Evolutionary conservation across 2,888 invertebrate species (phyloP).

Genomic region (Epiblema foenella): DNA sequence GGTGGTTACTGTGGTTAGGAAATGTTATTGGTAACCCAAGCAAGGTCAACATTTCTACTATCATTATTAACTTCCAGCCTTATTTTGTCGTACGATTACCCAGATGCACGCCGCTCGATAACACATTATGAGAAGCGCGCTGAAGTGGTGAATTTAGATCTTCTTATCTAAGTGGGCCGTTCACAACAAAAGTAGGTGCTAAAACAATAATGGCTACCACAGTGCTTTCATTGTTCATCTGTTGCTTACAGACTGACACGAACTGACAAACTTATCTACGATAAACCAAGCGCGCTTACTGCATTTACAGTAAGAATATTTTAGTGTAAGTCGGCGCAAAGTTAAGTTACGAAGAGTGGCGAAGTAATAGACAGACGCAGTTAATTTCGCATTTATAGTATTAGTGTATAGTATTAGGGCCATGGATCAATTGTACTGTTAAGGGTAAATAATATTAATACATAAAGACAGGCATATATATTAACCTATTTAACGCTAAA

Average conservation of each 20-base stretch:
- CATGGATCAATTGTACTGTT: not conserved
- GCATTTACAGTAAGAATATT: not conserved
- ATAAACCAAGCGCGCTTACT: not conserved
- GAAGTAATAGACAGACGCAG: no score
- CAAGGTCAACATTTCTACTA: slow-evolving; percentile 30
- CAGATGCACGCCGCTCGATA: slow-evolving; percentile 42
- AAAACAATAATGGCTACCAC: slow-evolving; percentile 58
- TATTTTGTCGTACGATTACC: slow-evolving; percentile 30
- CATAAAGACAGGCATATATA: not conserved
- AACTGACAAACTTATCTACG: slow-evolving; percentile 14
- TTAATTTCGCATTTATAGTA: no score
- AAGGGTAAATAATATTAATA: not conserved
- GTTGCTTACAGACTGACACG: slow-evolving; percentile 28
- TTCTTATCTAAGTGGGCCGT: slow-evolving; percentile 62
- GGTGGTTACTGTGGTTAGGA: slow-evolving; percentile 3
- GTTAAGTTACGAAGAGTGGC: not conserved
- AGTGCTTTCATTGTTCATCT: slow-evolving; percentile 56
- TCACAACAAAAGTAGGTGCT: slow-evolving; percentile 55
- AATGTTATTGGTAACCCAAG: slow-evolving; percentile 17
- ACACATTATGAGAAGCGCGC: slow-evolving; percentile 35
- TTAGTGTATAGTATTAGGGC: no score
- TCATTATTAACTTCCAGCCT: slow-evolving; percentile 29
- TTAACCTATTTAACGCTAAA: not conserved
- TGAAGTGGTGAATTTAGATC: slow-evolving; percentile 51
- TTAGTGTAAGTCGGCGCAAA: not conserved